Evolutionary conservation across 1,140 invertebrate species (phyloP).

Genomic region (Mercenaria mercenaria): DNA sequence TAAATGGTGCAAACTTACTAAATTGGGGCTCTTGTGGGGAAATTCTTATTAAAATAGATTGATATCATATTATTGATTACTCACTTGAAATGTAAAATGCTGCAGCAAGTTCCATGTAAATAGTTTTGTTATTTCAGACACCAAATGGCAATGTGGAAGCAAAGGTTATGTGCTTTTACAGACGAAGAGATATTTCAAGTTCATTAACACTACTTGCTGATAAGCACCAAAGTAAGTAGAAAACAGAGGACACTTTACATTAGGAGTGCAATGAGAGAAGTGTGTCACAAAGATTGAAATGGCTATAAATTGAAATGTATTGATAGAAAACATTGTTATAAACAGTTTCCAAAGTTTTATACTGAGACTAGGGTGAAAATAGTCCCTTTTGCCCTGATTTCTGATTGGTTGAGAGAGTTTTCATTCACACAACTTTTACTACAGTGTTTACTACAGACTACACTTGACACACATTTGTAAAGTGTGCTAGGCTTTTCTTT

Average conservation of each 20-base stretch:
- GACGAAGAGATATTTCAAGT: constrained; percentile 97
- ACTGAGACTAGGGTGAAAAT: constrained; percentile 68
- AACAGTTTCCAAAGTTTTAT: background rate
- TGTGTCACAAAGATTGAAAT: background rate
- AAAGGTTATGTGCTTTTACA: constrained; percentile 99
- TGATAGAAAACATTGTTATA: background rate
- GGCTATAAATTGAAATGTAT: background rate
- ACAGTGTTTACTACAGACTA: constrained; percentile 57
- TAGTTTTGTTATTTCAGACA: constrained; percentile 89
- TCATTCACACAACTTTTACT: constrained; percentile 70
- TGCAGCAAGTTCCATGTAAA: constrained; percentile 24
- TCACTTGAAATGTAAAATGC: constrained; percentile 24
- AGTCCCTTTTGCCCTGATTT: constrained; percentile 69
- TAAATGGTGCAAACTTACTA: constrained; percentile 28
- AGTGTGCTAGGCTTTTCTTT: background rate
- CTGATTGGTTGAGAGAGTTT: constrained; percentile 75
- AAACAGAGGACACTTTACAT: constrained; percentile 9
- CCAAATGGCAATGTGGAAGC: constrained; percentile 99
- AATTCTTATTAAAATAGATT: constrained; percentile 52
- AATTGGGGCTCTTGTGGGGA: constrained; percentile 50
- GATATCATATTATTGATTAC: constrained; percentile 65
- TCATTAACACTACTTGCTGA: constrained; percentile 98
- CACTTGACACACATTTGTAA: constrained; percentile 18
- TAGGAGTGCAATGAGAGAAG: background rate
- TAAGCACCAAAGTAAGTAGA: constrained; percentile 98